These are phyloP conservation scores for Fulica atra DNA, from an alignment of 2,113 vertebrate genomes.

Conservation along the genomic window DNA sequence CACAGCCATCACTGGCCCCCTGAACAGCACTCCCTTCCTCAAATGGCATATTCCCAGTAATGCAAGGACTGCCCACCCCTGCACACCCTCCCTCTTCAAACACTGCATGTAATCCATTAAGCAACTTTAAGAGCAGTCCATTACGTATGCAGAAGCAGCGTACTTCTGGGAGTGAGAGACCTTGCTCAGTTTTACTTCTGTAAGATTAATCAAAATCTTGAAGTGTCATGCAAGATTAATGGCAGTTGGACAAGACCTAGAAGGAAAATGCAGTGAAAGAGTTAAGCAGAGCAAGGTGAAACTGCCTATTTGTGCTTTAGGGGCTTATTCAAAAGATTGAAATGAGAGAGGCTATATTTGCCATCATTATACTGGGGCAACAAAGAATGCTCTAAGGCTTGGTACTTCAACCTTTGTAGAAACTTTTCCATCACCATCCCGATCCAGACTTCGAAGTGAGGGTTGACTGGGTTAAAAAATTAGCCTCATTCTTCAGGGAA, in stretches of 20 bases:
- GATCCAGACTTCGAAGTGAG: conserved; percentile 47
- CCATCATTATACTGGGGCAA: conserved; percentile 34
- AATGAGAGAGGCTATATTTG: conserved; percentile 37
- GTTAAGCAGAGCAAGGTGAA: conserved; percentile 40
- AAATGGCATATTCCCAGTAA: not conserved
- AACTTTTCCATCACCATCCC: conserved; percentile 38
- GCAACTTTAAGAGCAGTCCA: not conserved
- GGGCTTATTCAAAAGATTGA: conserved; percentile 14
- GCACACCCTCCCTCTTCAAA: not conserved
- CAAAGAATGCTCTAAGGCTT: conserved; percentile 60
- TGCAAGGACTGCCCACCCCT: not conserved
- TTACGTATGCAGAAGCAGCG: not conserved
- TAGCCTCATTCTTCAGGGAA: conserved; percentile 27
- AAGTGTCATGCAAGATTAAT: not conserved
- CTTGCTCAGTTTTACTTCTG: not conserved
- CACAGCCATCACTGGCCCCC: not conserved
- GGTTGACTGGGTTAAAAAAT: conserved; percentile 42
- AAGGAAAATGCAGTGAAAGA: not conserved
- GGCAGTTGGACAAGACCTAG: not conserved
- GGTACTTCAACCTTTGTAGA: not conserved
- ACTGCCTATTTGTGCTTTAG: conserved; percentile 28
- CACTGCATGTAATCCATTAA: not conserved
- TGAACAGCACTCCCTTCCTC: not conserved
- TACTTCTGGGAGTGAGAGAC: not conserved
- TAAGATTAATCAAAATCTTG: not conserved